A percentile compares a stretch with the other conserved stretches of the same genome.
Conservation (phyloP, 2,797 vertebrate species). For the Bradypus variegatus region DNA sequence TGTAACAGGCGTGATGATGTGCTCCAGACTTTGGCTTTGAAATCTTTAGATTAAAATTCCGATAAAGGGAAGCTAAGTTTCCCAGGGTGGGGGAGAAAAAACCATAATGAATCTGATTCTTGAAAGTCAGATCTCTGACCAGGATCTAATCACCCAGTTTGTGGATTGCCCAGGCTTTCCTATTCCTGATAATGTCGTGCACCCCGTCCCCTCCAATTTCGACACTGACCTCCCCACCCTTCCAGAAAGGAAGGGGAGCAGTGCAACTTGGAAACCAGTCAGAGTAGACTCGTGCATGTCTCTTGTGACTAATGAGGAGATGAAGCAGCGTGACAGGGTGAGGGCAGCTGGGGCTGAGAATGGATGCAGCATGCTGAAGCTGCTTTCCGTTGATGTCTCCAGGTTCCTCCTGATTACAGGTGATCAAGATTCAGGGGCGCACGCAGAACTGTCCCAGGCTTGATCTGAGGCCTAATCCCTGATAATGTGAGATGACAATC, state of each 20-base stretch:
- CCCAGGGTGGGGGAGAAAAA: not conserved
- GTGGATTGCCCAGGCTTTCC: not conserved
- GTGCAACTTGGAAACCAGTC: not conserved
- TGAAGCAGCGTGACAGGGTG: not conserved
- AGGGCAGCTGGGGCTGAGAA: too few relatives aligned
- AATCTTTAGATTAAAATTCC: constrained; percentile 15
- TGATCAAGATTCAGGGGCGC: not conserved
- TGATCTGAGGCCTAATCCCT: constrained; percentile 2
- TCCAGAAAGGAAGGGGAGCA: not conserved
- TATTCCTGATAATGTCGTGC: not conserved
- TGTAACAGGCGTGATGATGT: not conserved
- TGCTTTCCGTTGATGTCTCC: accelerated
- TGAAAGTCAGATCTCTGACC: not conserved
- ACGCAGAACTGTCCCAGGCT: not conserved
- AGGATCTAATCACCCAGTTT: not conserved
- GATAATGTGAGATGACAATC: not conserved
- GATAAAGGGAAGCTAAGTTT: not conserved
- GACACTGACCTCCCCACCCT: not conserved
- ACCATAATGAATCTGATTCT: not conserved
- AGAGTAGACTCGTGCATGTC: not conserved
- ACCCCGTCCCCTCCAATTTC: not conserved
- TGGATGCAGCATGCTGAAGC: not conserved
- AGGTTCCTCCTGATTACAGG: not conserved
- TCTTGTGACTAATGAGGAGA: not conserved
- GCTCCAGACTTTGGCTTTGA: not conserved